Evolutionary conservation across 2,888 invertebrate genomes (phyloP), one percentile per base, ranked within the genome.

Genomic region (Chrysodeixis includens): DNA sequence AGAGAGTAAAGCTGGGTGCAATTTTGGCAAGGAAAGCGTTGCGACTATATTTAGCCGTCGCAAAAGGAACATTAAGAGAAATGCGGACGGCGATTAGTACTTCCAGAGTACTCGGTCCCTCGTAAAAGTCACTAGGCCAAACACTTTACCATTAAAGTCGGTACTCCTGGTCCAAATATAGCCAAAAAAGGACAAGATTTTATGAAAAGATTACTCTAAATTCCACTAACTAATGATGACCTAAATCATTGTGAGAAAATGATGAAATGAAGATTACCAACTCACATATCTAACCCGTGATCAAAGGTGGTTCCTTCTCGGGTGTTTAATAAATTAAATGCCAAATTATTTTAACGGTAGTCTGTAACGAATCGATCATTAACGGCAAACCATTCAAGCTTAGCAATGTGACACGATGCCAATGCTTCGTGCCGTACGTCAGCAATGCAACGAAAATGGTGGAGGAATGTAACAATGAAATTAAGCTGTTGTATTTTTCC

Each of bases 21-120:
- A 40, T 40, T 40, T 40, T 40, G 40, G 40, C 40, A 40, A 40
- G n/a, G 40, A 40, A 40, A n/a, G 40, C 40, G n/a, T 40, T 40
- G 40, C 40, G n/a, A 40, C 40, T 40, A 40, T 40, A 40, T 40
- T 40, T 40, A 40, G 40, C n/a, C n/a, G 40, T 6, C 5, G 6
- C 40, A 40, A 40, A 40, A 40, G n/a, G n/a, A n/a, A 40, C n/a
- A 40, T n/a, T 40, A 40, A 40, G n/a, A 40, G n/a, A 40, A 40
- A n/a, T 40, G 40, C 40, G 40, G 40, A 40, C 40, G n/a, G n/a
- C 40, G 5, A 40, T 40, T 40, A 4, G 40, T 40, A 6, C 35
- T n/a, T 5, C 5, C 40, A 40, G 40, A n/a, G 4, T n/a, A 40
- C n/a, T 40, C n/a, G n/a, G 14, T 40, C n/a, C n/a, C 40, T 0